Conservation (phyloP, 2,797 vertebrate genomes). For the Dicrostonyx torquatus region DNA sequence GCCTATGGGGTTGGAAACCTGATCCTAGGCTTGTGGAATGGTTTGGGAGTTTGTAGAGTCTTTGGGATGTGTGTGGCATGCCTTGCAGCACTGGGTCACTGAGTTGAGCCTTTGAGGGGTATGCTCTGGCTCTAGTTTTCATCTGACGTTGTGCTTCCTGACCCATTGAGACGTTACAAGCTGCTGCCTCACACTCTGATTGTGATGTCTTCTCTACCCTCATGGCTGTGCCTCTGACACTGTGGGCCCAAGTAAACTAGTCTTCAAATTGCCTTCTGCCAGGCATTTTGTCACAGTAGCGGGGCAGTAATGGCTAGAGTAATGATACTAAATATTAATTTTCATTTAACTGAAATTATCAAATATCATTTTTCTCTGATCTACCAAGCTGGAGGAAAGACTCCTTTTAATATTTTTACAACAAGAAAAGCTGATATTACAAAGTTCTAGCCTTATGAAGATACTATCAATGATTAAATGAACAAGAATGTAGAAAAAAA, state of each 20-base stretch:
- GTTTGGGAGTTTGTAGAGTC: background rate
- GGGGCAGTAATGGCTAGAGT: background rate
- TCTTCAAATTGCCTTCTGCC: background rate
- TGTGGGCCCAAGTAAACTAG: background rate
- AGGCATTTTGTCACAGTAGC: background rate
- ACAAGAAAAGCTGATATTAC: background rate
- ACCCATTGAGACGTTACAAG: background rate
- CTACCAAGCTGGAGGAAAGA: background rate
- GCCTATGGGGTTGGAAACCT: background rate
- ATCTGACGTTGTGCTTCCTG: background rate
- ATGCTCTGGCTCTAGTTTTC: background rate
- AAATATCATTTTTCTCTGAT: background rate
- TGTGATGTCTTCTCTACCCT: background rate
- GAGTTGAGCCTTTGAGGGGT: background rate
- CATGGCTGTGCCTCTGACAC: background rate
- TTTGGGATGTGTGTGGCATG: background rate
- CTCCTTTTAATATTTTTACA: background rate
- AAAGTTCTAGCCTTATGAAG: background rate
- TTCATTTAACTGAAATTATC: background rate
- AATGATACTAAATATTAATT: slow-evolving; percentile 1
- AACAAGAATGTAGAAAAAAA: background rate
- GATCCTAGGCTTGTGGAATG: background rate
- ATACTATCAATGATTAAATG: background rate
- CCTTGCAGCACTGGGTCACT: background rate
- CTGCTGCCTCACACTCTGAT: background rate